phyloP scores from a whole-genome alignment of 37 sponge, comb jelly and placozoan genomes.

The Geodia barretti region DNA sequence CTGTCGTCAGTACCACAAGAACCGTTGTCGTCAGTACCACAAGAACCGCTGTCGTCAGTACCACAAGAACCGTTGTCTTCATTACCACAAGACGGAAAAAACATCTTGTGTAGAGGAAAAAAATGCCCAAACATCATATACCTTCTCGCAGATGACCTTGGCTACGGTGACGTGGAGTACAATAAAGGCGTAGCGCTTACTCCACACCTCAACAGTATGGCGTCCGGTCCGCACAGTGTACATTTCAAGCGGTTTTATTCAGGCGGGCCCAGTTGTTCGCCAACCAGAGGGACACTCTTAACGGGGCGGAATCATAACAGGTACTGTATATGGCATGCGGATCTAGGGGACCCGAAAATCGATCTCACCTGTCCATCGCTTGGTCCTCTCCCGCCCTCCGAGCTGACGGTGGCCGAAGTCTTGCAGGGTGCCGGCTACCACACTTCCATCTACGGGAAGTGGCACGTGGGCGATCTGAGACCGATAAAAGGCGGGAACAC shows the following conservation, averaged over 20 bases:
- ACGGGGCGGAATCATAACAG: constrained; percentile 74
- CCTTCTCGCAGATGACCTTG: constrained; percentile 65
- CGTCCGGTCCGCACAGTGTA: constrained; percentile 28
- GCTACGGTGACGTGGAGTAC: constrained; percentile 71
- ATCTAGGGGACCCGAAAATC: background rate
- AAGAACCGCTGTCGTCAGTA: too few relatives aligned
- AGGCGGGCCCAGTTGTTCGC: constrained; percentile 61
- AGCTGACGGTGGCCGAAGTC: constrained; percentile 10
- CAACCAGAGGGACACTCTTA: constrained; percentile 60
- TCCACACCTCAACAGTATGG: constrained; percentile 53
- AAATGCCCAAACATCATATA: constrained; percentile 52
- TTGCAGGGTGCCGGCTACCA: constrained; percentile 3
- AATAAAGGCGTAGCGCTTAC: constrained; percentile 49
- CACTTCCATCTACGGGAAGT: constrained; percentile 9
- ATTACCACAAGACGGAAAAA: too few relatives aligned
- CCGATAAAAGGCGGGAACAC: background rate
- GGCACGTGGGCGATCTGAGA: constrained; percentile 19
- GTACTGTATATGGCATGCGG: constrained; percentile 69
- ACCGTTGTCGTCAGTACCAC: too few relatives aligned
- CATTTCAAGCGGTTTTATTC: constrained; percentile 50
- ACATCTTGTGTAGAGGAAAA: too few relatives aligned
- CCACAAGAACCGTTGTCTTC: too few relatives aligned
- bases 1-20: too few relatives aligned
- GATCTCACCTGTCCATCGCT: constrained; percentile 30
- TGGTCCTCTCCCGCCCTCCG: constrained; percentile 27